Conservation (phyloP, 1,140 invertebrate genomes). For the Zaprionus camerounensis region DNA sequence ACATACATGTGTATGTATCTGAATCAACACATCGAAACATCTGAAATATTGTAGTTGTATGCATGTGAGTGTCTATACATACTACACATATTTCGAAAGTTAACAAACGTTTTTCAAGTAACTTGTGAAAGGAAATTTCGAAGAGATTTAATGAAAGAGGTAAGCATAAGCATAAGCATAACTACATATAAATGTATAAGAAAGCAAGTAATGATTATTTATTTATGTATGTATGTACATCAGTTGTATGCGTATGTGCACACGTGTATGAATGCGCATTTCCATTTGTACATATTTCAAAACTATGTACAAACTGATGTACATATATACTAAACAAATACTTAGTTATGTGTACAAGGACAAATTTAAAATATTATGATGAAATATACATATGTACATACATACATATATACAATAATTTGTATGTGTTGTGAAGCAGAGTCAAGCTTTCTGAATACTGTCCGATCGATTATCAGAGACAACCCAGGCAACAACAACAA, state of each 20-base stretch:
- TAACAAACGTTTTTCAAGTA: constrained; percentile 45
- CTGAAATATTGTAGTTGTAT: constrained; percentile 15
- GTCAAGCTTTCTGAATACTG: constrained; percentile 65
- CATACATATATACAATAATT: constrained; percentile 7
- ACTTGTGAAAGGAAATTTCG: constrained; percentile 62
- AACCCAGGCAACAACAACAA: constrained; percentile 50
- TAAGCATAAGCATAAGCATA: constrained; percentile 39
- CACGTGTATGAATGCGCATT: neutral
- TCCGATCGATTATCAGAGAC: constrained; percentile 70
- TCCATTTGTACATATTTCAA: neutral
- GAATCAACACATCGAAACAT: constrained; percentile 8
- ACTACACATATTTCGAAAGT: constrained; percentile 43
- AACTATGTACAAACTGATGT: neutral
- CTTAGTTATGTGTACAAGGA: constrained; percentile 23
- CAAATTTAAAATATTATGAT: constrained; percentile 5
- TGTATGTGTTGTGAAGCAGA: constrained; percentile 51
- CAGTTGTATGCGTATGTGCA: neutral
- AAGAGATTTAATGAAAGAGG: constrained; percentile 74
- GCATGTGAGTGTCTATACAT: constrained; percentile 18
- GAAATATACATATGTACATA: neutral
- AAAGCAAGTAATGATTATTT: neutral
- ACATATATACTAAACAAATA: neutral
- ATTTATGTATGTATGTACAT: neutral
- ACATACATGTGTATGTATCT: constrained; percentile 18
- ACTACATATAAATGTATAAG: neutral